A percentile compares a stretch with the other conserved stretches of the same genome.
phyloP scores from a whole-genome alignment of 2,113 vertebrate species.

The Myotis brandtii region DNA sequence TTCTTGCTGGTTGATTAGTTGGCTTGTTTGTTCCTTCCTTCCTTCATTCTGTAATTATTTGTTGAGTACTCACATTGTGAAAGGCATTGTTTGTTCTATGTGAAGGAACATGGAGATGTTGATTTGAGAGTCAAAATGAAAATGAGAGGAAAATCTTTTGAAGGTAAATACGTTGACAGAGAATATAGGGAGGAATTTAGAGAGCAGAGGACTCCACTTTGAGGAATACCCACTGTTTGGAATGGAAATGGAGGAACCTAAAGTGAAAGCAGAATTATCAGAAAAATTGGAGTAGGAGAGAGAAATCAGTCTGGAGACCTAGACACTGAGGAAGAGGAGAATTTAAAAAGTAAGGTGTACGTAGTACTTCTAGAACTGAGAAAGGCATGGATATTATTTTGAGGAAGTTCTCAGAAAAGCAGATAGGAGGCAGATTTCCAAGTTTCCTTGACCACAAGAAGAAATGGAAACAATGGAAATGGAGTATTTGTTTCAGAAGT shows the following conservation, averaged over 20 bases:
- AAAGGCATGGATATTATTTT: background rate
- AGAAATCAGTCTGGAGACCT: background rate
- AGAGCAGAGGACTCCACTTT: background rate
- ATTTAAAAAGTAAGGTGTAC: background rate
- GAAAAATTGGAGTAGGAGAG: background rate
- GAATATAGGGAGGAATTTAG: background rate
- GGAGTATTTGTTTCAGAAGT: background rate
- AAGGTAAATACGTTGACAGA: background rate
- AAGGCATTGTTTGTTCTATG: background rate
- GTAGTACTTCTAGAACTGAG: background rate
- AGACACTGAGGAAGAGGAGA: background rate
- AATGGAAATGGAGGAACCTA: background rate
- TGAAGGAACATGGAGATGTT: background rate
- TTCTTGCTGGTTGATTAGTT: background rate
- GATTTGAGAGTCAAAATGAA: constrained; percentile 4
- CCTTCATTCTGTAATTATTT: constrained; percentile 12
- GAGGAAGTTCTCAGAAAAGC: constrained; percentile 7
- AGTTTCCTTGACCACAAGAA: background rate
- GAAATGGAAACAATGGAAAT: background rate
- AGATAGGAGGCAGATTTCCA: background rate
- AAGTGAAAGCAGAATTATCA: background rate
- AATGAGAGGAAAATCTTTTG: background rate
- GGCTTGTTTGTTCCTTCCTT: background rate
- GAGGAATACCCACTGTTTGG: background rate
- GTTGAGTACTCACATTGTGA: background rate